Evolutionary conservation across 2,113 vertebrate genomes (phyloP), one percentile per base, ranked within the genome.

Genomic region (Eubucco bourcierii): DNA sequence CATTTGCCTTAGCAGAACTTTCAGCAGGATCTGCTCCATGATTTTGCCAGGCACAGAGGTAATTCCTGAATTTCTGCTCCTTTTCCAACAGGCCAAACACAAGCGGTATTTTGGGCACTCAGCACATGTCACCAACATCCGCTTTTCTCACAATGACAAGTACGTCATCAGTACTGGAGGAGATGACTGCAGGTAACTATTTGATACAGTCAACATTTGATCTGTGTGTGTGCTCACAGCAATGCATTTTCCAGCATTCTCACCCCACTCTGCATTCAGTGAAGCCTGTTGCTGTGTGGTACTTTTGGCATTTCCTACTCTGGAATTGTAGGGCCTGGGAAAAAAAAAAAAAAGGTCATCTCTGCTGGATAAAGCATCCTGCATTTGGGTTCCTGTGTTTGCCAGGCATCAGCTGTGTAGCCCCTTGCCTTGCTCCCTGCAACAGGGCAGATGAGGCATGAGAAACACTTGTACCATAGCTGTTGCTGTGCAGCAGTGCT

Each of bases 81-180:
- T 50, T 74, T 59, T 71, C 77, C 88, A 60, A 28, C 73, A 99
- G 99, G 98, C 98, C 81, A 99, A 99, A 98, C 99, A 99, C 95
- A 99, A 99, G 93, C 98, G 99, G 19, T 99, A 99, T 91, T 99
- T 99, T 4, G 99, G 99, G 25, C 99, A 99, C 96, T 99, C 99
- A 0, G 98, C 98, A 23, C 99, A 99, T 0, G 98, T 99, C 95
- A 99, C 99, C 61, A 99, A 99, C 96, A 97, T 99, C 29, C 98
- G 99, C 39, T 99, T 99, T 97, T 99, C 99, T 75, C 98, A 98
- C 0, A 99, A 99, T 0, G 99, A 99, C 96, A 99, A 98, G 83
- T 99, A 98, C 0, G 98, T 99, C 47, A 96, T 99, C 88, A 99
- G 99, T 70, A 98, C 99, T 4, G 99, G 99, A 76, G 99, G 99